Percentiles rank a stretch among this genome's conserved stretches.
phyloP scores from a whole-genome alignment of 2,888 invertebrate genomes.

The Plagodis dolabraria region DNA sequence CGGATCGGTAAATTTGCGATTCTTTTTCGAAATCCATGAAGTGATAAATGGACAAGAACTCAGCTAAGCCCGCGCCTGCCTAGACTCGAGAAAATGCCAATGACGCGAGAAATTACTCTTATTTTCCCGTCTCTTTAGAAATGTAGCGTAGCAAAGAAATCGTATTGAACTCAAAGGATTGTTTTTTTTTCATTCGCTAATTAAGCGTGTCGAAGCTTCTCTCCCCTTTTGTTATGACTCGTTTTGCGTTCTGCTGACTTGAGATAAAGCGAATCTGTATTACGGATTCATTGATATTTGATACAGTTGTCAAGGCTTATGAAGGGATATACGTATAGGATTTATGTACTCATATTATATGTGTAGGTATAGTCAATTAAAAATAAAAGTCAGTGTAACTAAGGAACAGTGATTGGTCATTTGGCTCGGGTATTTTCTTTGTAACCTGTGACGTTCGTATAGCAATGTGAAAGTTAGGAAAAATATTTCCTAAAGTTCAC shows the following conservation, averaged over 20 bases:
- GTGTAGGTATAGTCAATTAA: too few species aligned
- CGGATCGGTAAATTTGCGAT: conserved; percentile 38
- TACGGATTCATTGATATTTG: background rate
- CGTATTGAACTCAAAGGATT: conserved; percentile 8
- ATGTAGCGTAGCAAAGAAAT: conserved; percentile 38
- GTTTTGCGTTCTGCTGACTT: background rate
- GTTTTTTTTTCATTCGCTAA: conserved; percentile 13
- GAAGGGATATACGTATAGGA: background rate
- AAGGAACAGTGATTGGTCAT: too few species aligned
- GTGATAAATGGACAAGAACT: conserved; percentile 73
- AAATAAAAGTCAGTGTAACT: too few species aligned
- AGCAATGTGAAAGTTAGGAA: too few species aligned
- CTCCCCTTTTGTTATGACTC: conserved; percentile 4
- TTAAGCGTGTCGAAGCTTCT: conserved; percentile 17
- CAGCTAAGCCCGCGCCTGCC: conserved; percentile 6
- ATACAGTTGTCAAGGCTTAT: background rate
- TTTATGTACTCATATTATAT: too few species aligned
- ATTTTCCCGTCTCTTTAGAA: conserved; percentile 62
- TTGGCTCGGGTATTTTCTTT: too few species aligned
- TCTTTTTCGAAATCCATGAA: conserved; percentile 50
- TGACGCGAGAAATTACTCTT: conserved; percentile 73
- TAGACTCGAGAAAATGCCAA: conserved; percentile 60
- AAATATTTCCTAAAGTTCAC: too few species aligned
- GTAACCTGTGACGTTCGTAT: too few species aligned
- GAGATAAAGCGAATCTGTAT: too few species aligned